Percentiles rank a stretch among this genome's conserved stretches.
Conservation (phyloP, 1,140 invertebrate species). For the Plutomurus gul region DNA sequence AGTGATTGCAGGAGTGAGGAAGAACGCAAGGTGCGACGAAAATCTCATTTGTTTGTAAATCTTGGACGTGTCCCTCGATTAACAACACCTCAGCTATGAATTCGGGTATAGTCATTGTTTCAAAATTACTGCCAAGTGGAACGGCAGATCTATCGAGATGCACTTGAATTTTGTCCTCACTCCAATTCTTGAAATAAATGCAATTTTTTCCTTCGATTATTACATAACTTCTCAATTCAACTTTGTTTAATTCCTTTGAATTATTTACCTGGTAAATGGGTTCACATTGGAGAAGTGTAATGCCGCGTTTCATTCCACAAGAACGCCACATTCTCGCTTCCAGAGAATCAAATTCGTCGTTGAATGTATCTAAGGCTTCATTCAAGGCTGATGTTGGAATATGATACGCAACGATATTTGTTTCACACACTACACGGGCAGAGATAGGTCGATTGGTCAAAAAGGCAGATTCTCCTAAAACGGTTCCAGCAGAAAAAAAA, state of each 20-base stretch:
- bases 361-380: conserved; percentile 33
- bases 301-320: conserved; percentile 46
- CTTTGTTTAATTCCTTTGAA: neutral
- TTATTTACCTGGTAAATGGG: conserved; percentile 47
- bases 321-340: conserved; percentile 55
- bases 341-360: conserved; percentile 20
- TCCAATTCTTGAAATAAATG: conserved; percentile 30
- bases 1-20: neutral
- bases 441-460: conserved; percentile 56
- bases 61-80: conserved; percentile 30
- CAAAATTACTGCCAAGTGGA: neutral
- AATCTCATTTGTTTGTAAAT: conserved; percentile 23
- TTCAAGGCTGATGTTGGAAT: conserved; percentile 44
- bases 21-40: conserved; percentile 35
- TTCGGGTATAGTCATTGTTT: conserved; percentile 7
- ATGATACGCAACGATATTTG: conserved; percentile 57
- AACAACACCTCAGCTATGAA: conserved; percentile 33
- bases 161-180: conserved; percentile 26
- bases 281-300: conserved; percentile 49
- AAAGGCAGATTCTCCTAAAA: conserved; percentile 60
- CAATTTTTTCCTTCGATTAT: neutral
- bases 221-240: neutral
- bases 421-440: conserved; percentile 59
- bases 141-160: conserved; percentile 36
- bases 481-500: conserved; percentile 58